phyloP scores from a whole-genome alignment of 2,797 vertebrate genomes.

The Phataginus tricuspis region DNA sequence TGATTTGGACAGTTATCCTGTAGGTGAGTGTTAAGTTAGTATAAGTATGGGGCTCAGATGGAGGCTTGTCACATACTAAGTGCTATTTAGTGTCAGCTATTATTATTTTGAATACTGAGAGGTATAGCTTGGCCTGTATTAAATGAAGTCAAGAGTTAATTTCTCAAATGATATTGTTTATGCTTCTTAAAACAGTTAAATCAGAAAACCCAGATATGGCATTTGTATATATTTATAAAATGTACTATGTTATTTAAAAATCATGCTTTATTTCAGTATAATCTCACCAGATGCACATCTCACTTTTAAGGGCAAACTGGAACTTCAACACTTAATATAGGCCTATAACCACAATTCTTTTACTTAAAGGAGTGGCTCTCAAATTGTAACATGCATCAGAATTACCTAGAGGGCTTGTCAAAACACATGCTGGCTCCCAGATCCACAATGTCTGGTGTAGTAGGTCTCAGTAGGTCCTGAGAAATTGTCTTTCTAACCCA shows the following conservation, averaged over 20 bases:
- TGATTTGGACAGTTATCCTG: background rate
- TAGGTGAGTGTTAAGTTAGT: background rate
- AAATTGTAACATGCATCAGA: background rate
- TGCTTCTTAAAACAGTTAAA: conserved; percentile 13
- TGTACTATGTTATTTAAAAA: background rate
- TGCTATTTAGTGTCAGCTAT: background rate
- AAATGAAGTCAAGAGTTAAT: background rate
- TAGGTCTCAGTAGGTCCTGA: background rate
- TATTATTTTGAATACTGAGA: background rate
- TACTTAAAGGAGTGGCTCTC: background rate
- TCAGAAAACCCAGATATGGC: background rate
- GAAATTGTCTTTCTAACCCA: background rate
- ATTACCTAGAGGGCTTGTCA: background rate
- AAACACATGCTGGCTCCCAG: background rate
- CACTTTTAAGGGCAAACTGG: background rate
- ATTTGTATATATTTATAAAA: background rate
- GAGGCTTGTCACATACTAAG: background rate
- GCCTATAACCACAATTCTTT: background rate
- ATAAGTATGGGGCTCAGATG: background rate
- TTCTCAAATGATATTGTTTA: background rate
- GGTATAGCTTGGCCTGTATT: background rate
- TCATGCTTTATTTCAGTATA: background rate
- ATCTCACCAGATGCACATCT: background rate
- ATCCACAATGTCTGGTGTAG: background rate
- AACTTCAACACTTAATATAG: background rate